Evolutionary conservation across 2,113 vertebrate genomes (phyloP).

Genomic region (Psammodynastes pulverulentus): DNA sequence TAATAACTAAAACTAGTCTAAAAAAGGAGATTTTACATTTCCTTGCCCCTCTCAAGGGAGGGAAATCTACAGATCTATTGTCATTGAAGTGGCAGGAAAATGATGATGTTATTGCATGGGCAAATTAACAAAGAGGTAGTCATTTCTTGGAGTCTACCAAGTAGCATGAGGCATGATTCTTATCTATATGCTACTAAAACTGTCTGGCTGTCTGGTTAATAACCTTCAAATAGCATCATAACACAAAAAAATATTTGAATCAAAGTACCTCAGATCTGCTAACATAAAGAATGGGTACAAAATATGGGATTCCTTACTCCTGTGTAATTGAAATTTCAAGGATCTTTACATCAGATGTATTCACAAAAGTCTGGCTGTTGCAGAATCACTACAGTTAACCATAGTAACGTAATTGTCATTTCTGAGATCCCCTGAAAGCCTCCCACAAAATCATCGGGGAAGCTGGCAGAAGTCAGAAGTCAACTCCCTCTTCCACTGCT

Average conservation of each 20-base stretch:
- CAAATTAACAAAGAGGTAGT: background rate
- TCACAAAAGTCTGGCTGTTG: background rate
- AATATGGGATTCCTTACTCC: background rate
- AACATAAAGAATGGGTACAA: background rate
- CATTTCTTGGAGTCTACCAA: background rate
- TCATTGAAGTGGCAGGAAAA: background rate
- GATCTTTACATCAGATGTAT: background rate
- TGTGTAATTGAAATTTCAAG: background rate
- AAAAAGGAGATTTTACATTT: conserved; percentile 23
- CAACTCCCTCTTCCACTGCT: background rate
- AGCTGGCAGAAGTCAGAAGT: background rate
- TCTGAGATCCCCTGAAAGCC: background rate
- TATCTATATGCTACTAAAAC: background rate
- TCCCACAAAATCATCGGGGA: background rate
- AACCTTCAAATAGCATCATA: background rate
- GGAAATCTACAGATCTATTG: background rate
- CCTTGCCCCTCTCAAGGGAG: background rate
- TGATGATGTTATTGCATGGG: background rate
- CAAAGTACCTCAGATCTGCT: background rate
- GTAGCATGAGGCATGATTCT: background rate
- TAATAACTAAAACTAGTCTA: conserved; percentile 33
- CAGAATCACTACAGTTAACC: background rate
- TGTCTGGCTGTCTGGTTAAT: too few species aligned
- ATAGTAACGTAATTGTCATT: background rate
- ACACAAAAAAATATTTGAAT: background rate